Base-by-base conservation (phyloP, 2,888 invertebrate species). In the Nephrotoma guestfalica region DNA sequence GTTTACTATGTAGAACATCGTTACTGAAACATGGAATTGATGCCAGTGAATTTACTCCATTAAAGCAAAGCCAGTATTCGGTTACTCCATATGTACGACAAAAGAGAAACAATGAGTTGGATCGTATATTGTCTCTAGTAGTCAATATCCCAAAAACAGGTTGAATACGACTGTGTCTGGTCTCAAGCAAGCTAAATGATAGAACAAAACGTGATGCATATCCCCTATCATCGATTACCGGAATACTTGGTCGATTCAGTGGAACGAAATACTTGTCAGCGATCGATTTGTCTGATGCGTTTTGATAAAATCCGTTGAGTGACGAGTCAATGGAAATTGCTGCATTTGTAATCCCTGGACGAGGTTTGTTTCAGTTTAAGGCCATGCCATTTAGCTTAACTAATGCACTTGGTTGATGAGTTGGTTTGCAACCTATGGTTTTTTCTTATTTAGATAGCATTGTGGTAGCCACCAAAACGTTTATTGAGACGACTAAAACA, bases 161-260 rank as follows among this genome's bases (percentile, higher is more conserved):
- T 1, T 13, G n/a, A 4, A 11, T 45, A 11, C 45, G 45, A 0
- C 45, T 45, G 4, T 45, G 9, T 11, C 11, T 4, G 11, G 45
- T 9, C 7, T 71, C 71, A 30, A 43, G 89, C 1, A 87, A 88
- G 43, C 86, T 89, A 0, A 89, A 89, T 83, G 41, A 57, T 0
- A 88, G 89, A 0, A 88, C 89, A 0, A 87, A 87, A 57, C 86
- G 88, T 30, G 88, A 87, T 85, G 87, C 87, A 2, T 88, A 87
- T 30, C 86, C 89, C 87, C 0, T 85, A 87, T 88, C 87, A 7
- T 47, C 87, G 11, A 87, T 88, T 1, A 83, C 18, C 0, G 71
- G 47, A 4, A 47, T 47, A n/a, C 47, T 47, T 11, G 47, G 47
- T 13, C 47, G 47, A 2, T 47, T 47, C 9, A 47, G 47, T 11